A percentile compares a stretch with the other conserved stretches of the same genome.
Evolutionary conservation across 2,888 invertebrate genomes (phyloP).

Genomic region (Syrphus vitripennis): DNA sequence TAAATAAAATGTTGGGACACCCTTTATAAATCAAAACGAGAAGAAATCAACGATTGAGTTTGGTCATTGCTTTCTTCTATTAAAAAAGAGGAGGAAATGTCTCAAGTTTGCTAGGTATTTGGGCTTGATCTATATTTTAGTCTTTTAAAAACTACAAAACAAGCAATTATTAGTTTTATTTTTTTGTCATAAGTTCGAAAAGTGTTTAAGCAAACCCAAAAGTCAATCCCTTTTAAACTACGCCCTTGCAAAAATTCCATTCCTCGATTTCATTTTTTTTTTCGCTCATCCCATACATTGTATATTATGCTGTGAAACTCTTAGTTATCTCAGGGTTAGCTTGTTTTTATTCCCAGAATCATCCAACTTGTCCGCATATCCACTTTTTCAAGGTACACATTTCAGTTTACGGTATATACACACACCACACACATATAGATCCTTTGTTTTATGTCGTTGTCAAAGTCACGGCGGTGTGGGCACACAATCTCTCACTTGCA

Average conservation of each 20-base stretch:
- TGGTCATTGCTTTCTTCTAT: too few relatives aligned
- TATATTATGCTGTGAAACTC: conserved; percentile 2
- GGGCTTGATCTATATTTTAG: too few relatives aligned
- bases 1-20: too few relatives aligned
- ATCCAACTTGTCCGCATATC: conserved; percentile 14
- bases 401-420: neutral
- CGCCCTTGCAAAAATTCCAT: neutral
- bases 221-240: neutral
- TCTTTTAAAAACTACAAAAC: too few relatives aligned
- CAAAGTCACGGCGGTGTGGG: conserved; percentile 69
- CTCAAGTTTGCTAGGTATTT: too few relatives aligned
- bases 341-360: conserved; percentile 49
- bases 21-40: too few relatives aligned
- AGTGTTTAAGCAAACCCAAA: too few relatives aligned
- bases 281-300: conserved; percentile 15
- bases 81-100: too few relatives aligned
- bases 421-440: conserved; percentile 24
- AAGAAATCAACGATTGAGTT: too few relatives aligned
- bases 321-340: conserved; percentile 58
- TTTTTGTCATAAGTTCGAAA: too few relatives aligned
- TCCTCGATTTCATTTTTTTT: conserved; percentile 11
- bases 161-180: too few relatives aligned
- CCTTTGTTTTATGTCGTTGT: conserved; percentile 71
- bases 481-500: conserved; percentile 63
- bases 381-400: conserved; percentile 5